Evolutionary conservation across 2,113 vertebrate genomes (phyloP), one percentile per base, ranked within the genome.

Genomic region (Heterocephalus glaber): DNA sequence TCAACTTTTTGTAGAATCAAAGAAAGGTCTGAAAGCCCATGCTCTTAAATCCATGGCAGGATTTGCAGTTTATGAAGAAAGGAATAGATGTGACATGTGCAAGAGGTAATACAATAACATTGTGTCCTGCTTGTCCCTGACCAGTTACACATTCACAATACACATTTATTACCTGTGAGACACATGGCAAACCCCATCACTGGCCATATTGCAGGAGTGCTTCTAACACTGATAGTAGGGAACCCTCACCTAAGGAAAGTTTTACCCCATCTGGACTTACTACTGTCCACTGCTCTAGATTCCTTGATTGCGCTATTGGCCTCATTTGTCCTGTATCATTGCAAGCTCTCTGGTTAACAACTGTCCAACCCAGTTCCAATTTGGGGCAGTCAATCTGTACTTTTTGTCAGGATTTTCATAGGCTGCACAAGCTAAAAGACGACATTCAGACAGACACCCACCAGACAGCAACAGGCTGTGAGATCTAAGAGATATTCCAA

Each of bases 51-150:
- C 47, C 56, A 79, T 22, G 8, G 22, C n/a, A 90, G 41, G 66
- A 60, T 94, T 85, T 63, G 52, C 84, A 47, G 72, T 79, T 89
- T 66, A 52, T 79, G 72, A 93, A 91, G 86, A 95, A 88, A 41
- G n/a, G 19, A 88, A 80, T 90, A 47, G 44, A 12, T 63, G 41
- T 26, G 17, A 49, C 66, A 8, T 41, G 38, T 54, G 24, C 58
- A 86, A 92, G 86, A 49, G 19, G 47, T 85, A 38, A 17, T 81
- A 35, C 54, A 61, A 0, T 58, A 54, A 83, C 13, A 44, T 3
- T 22, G 44, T 76, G 44, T 30, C 41, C 13, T 6, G 12, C 5
- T 28, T 76, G 26, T 49, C 6, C 26, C 3, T 47, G 4, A 44
- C 41, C 26, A 3, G 26, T 47, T 47, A 30, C 41, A 30, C 14